phyloP scores from a whole-genome alignment of 1,140 invertebrate species.

The Paraescarpia echinospica region DNA sequence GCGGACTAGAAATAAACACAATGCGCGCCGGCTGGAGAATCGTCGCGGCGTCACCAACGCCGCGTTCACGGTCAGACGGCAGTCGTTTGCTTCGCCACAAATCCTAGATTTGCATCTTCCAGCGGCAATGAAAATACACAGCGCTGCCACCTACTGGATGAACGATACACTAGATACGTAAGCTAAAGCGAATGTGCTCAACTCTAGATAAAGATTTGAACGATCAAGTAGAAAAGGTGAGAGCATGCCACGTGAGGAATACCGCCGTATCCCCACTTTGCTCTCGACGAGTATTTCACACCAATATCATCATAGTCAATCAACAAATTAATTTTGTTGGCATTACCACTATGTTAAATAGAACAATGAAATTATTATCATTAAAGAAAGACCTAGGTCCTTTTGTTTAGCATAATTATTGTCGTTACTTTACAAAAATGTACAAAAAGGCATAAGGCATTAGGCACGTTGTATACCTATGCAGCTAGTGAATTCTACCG shows the following conservation, averaged over 20 bases:
- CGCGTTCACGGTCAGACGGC: background rate
- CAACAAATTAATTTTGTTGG: background rate
- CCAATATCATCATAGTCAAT: background rate
- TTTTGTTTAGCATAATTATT: background rate
- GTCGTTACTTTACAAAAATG: background rate
- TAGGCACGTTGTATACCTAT: background rate
- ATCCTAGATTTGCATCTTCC: background rate
- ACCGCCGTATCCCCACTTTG: background rate
- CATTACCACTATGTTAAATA: background rate
- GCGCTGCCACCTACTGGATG: background rate
- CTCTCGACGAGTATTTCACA: background rate
- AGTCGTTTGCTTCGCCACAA: background rate
- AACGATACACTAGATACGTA: background rate
- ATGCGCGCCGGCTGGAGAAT: background rate
- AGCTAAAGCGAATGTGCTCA: background rate
- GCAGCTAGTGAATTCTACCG: background rate
- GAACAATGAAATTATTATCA: background rate
- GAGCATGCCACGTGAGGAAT: background rate
- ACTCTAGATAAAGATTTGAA: background rate
- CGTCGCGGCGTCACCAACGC: background rate
- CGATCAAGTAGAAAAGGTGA: conserved; percentile 1
- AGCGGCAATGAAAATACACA: background rate
- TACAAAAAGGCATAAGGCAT: background rate
- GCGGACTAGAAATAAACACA: background rate
- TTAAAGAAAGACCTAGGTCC: conserved; percentile 5